Base-by-base conservation (phyloP, 2,888 invertebrate genomes). In the Bellardia pandia region DNA sequence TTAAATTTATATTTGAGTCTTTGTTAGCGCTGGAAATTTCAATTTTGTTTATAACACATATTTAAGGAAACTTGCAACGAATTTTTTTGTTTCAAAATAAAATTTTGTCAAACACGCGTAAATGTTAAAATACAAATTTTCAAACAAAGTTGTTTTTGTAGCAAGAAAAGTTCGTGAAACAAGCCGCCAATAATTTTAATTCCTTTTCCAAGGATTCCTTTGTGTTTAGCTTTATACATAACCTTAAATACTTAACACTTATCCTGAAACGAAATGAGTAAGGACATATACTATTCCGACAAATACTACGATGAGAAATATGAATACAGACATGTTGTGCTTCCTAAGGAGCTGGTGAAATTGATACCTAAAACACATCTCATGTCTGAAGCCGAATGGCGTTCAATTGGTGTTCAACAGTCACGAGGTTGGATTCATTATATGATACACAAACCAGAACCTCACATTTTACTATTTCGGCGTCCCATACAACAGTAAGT, bases 401-500 rank as follows among this genome's bases (percentile, higher is more conserved):
- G 99, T 91, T 95, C 96, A 81, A 96, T 99, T 88, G 99, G 99
- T 0, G 98, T 99, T 0, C 98, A 98, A 93, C 99, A 99, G 93
- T 98, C 98, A 91, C 97, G 97, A 90, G 99, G 99, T 74, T 99
- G 99, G 99, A 95, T 98, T 14, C 99, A 99, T 94, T 99, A 99
- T 91, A 98, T 99, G 98, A 96, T 96, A 89, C 99, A 99, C 93
- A 96, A 97, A 91, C 99, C 99, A 92, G 98, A 98, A 92, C 98
- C 98, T 14, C 98, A 98, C 91, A 97, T 98, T 92, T 94, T 98
- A 89, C 95, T 98, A 77, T 98, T 98, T 94, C 96, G 96, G 93
- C 94, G 97, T 92, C 96, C 96, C 92, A 96, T 95, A 90, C 95
- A 95, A 45, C 91, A 91, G 88, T 75, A 72, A 53, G 11, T 37